These are phyloP conservation scores for Idaea dimidiata DNA, from an alignment of 2,888 invertebrate genomes.

Conservation along the genomic window DNA sequence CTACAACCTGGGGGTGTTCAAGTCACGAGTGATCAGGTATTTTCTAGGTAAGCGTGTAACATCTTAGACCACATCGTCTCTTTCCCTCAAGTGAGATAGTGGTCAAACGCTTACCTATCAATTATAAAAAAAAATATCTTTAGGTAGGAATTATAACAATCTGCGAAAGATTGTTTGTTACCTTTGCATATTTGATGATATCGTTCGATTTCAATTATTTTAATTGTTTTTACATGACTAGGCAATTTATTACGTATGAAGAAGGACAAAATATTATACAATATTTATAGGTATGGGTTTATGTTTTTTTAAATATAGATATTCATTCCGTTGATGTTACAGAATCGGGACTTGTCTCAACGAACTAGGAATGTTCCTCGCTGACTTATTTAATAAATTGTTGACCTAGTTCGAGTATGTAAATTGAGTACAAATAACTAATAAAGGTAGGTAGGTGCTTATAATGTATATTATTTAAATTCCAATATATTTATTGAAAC, in stretches of 20 bases:
- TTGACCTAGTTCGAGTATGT: not conserved
- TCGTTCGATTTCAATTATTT: not conserved
- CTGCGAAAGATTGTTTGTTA: not conserved
- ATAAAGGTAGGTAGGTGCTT: too few species aligned
- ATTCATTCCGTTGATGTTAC: not conserved
- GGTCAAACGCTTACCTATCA: too few species aligned
- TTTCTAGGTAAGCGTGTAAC: too few species aligned
- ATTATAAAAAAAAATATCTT: too few species aligned
- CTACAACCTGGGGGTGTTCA: too few species aligned
- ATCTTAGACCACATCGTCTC: too few species aligned
- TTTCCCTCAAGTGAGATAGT: too few species aligned
- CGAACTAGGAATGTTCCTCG: not conserved
- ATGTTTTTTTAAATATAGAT: too few species aligned
- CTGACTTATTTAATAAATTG: not conserved
- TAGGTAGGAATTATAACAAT: not conserved
- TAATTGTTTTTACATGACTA: not conserved
- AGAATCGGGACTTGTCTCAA: not conserved
- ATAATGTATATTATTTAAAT: not conserved
- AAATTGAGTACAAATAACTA: not conserved
- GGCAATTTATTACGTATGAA: not conserved
- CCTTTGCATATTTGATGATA: not conserved
- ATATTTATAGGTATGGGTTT: too few species aligned
- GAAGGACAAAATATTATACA: too few species aligned
- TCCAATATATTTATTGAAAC: not conserved
- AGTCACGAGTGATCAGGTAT: too few species aligned